These are phyloP conservation scores for Cantharis rufa DNA, from an alignment of 2,888 invertebrate genomes.

Conservation along the genomic window DNA sequence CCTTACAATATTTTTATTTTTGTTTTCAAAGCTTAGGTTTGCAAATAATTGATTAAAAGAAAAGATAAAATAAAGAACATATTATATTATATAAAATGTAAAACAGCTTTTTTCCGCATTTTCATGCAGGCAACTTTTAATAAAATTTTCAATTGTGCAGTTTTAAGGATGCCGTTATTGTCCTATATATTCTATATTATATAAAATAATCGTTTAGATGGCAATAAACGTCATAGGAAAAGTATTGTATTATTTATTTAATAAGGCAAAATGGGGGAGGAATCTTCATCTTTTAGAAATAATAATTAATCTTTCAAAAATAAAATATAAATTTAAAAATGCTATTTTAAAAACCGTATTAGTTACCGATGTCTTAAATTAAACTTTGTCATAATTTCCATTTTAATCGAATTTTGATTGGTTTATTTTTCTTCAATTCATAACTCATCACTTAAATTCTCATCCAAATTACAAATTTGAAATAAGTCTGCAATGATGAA, in stretches of 20 bases:
- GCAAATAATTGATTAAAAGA: too few relatives aligned
- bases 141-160: neutral
- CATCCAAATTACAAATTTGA: neutral
- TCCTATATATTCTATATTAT: neutral
- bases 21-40: too few relatives aligned
- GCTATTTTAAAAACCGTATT: neutral
- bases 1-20: too few relatives aligned
- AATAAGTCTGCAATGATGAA: neutral
- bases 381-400: neutral
- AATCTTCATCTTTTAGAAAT: too few relatives aligned
- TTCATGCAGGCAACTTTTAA: too few relatives aligned
- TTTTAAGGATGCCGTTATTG: neutral
- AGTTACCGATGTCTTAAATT: neutral
- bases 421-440: neutral
- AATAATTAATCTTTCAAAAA: too few relatives aligned
- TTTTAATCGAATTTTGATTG: neutral
- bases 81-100: too few relatives aligned
- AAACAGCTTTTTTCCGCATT: too few relatives aligned
- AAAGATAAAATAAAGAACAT: too few relatives aligned
- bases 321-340: too few relatives aligned
- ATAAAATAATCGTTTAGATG: neutral
- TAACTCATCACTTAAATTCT: neutral
- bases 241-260: neutral
- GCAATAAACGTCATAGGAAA: neutral
- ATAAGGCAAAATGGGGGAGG: neutral